phyloP scores from a whole-genome alignment of 2,113 vertebrate genomes.

The Ciconia maguari region DNA sequence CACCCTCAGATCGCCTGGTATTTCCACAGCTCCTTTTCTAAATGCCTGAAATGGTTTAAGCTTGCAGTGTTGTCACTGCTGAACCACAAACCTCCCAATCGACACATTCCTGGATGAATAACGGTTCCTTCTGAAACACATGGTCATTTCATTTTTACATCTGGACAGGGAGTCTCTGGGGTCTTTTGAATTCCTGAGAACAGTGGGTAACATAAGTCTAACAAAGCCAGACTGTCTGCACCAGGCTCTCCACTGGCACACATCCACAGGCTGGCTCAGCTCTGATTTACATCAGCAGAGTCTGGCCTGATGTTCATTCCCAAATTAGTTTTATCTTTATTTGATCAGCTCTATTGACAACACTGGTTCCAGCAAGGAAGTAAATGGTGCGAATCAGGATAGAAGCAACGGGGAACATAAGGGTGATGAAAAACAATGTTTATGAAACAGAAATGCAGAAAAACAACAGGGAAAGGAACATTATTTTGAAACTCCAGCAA shows the following conservation, averaged over 20 bases:
- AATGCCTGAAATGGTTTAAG: background rate
- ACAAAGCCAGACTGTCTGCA: background rate
- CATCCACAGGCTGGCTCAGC: background rate
- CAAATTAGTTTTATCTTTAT: background rate
- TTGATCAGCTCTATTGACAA: background rate
- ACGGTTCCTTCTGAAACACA: background rate
- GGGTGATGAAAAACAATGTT: background rate
- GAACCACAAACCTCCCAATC: background rate
- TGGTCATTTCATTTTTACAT: background rate
- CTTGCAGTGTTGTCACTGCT: background rate
- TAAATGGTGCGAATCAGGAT: background rate
- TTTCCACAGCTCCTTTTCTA: background rate
- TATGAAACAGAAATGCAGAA: background rate
- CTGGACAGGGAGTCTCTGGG: background rate
- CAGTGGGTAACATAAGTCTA: accelerated
- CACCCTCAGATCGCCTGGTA: background rate
- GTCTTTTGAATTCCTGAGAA: background rate
- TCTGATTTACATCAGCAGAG: background rate
- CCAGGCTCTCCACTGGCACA: background rate
- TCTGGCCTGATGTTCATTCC: background rate
- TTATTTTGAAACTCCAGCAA: background rate
- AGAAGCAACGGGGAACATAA: background rate
- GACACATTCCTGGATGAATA: accelerated
- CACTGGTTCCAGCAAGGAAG: background rate
- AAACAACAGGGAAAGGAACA: background rate